A percentile compares a stretch with the other conserved stretches of the same genome.
These are phyloP conservation scores for Telmatochromis brichardi DNA, from an alignment of 2,113 vertebrate genomes.

Conservation along the genomic window DNA sequence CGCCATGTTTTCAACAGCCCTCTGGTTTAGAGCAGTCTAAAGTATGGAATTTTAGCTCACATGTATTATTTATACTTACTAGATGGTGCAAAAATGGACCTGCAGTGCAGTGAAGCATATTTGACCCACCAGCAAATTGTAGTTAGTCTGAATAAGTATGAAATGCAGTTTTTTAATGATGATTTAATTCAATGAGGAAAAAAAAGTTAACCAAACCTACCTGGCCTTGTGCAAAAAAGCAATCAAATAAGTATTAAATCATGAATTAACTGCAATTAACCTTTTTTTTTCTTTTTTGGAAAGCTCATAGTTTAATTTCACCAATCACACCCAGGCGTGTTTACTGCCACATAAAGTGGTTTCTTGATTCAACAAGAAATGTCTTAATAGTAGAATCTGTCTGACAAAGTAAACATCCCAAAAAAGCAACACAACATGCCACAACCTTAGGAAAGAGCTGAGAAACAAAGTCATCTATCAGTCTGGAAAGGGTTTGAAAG, in stretches of 20 bases:
- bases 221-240: neutral
- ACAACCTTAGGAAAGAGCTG: neutral
- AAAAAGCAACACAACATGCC: neutral
- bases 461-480: neutral
- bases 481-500: neutral
- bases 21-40: neutral
- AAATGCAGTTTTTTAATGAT: neutral
- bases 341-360: neutral
- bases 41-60: neutral
- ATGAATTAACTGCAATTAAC: neutral
- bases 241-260: neutral
- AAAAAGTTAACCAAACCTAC: neutral
- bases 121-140: neutral
- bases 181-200: neutral
- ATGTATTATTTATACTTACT: neutral
- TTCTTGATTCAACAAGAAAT: neutral
- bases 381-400: neutral
- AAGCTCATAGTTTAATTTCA: neutral
- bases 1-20: neutral
- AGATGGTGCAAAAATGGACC: neutral
- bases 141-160: neutral
- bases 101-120: neutral
- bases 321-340: neutral
- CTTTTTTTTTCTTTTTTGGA: neutral
- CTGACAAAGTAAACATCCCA: neutral